Evolutionary conservation across 2,888 invertebrate species (phyloP).

Genomic region (Heliconius ethilla): DNA sequence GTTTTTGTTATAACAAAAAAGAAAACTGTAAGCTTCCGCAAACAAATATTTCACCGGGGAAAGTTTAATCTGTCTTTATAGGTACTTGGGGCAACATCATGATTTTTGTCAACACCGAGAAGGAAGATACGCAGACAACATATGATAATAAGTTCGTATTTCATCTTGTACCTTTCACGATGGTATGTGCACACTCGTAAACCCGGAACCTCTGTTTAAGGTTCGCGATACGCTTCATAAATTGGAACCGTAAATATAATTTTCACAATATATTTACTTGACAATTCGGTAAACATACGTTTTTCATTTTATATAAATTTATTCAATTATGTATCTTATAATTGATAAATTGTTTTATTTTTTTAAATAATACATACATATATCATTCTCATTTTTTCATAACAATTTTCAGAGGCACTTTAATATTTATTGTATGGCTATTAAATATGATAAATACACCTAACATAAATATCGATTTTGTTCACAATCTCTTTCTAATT

Average conservation of each 20-base stretch:
- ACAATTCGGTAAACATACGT: too few species aligned
- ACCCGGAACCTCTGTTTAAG: conserved; percentile 18
- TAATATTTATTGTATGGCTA: too few species aligned
- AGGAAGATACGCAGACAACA: conserved; percentile 18
- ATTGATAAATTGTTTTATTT: too few species aligned
- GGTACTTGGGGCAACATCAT: not conserved
- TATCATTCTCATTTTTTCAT: too few species aligned
- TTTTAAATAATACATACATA: too few species aligned
- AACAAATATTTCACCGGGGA: conserved; percentile 28
- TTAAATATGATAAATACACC: too few species aligned
- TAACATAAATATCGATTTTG: too few species aligned
- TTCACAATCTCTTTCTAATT: too few species aligned
- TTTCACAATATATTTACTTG: conserved; percentile 14
- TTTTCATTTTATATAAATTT: too few species aligned
- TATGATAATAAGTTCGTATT: conserved; percentile 27
- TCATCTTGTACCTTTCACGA: not conserved
- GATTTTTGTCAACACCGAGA: conserved; percentile 24
- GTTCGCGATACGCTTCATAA: conserved; percentile 17
- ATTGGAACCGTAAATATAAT: conserved; percentile 22
- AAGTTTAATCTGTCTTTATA: conserved; percentile 21
- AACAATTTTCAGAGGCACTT: too few species aligned
- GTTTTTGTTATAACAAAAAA: conserved; percentile 22
- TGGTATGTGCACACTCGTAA: not conserved
- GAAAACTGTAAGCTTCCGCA: conserved; percentile 23
- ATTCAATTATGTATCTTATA: too few species aligned